Conservation (phyloP, 2,888 invertebrate species). For the Tipula unca region DNA sequence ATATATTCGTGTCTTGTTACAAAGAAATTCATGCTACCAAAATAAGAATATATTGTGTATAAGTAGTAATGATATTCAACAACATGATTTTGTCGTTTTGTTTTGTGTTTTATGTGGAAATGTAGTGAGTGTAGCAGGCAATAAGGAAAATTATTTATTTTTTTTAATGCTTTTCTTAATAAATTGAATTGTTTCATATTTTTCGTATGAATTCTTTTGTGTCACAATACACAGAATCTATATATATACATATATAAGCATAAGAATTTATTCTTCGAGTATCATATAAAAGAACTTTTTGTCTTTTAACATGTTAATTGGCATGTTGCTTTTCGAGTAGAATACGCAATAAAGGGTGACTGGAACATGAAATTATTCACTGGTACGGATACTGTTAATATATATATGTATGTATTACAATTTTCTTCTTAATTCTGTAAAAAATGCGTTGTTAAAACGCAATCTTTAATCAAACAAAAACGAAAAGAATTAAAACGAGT, state of each 20-base stretch:
- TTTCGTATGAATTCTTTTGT: slow-evolving; percentile 3
- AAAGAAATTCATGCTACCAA: background rate
- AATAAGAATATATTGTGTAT: background rate
- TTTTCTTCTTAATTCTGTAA: background rate
- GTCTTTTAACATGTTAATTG: background rate
- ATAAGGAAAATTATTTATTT: background rate
- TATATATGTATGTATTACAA: background rate
- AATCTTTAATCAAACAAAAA: slow-evolving; percentile 10
- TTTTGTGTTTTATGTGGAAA: background rate
- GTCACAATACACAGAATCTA: background rate
- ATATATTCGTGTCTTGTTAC: background rate
- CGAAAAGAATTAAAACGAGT: slow-evolving; percentile 15
- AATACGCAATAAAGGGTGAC: background rate
- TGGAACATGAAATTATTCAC: background rate
- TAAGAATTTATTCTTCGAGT: background rate
- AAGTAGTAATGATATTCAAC: background rate
- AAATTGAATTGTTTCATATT: slow-evolving; percentile 8
- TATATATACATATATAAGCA: background rate
- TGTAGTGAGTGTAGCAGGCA: background rate
- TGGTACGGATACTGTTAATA: background rate
- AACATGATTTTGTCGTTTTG: background rate
- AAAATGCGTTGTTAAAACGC: slow-evolving; percentile 16
- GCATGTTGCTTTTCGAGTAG: background rate
- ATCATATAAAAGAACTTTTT: background rate
- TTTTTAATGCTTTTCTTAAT: background rate